Evolutionary conservation across 1,140 invertebrate genomes (phyloP).

Genomic region (Eubasilissa regina): DNA sequence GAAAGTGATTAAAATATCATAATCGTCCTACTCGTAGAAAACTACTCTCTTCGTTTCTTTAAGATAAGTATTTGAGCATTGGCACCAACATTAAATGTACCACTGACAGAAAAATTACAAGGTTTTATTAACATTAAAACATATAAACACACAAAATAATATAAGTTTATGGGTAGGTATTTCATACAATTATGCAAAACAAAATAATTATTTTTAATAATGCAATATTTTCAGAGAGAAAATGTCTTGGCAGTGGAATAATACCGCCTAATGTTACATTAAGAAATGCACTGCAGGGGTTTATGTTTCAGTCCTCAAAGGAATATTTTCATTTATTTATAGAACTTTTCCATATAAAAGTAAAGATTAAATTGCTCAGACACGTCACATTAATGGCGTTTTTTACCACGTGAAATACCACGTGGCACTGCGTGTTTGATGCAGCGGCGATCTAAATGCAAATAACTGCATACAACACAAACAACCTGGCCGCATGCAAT

Average conservation of each 20-base stretch:
- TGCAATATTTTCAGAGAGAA: background rate
- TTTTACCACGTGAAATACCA: conserved; percentile 8
- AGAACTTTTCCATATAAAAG: background rate
- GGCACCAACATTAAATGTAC: no score
- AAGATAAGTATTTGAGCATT: no score
- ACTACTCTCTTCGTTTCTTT: no score
- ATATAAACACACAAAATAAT: no score
- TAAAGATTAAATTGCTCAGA: background rate
- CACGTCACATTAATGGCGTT: conserved; percentile 28
- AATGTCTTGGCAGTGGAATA: no score
- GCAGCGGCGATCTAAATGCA: conserved; percentile 4
- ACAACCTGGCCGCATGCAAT: conserved; percentile 38
- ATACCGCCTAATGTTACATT: background rate
- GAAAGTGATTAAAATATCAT: no score
- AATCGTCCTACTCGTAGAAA: no score
- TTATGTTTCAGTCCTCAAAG: conserved; percentile 12
- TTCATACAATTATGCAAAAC: background rate
- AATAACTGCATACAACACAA: conserved; percentile 28
- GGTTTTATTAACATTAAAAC: no score
- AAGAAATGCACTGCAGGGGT: background rate
- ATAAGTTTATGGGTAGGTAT: no score
- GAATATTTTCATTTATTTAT: conserved; percentile 20
- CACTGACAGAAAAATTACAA: no score
- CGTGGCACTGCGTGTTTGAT: conserved; percentile 9
- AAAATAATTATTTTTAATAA: background rate